Evolutionary conservation across 2,113 vertebrate genomes (phyloP).

Genomic region (Vulpes vulpes): DNA sequence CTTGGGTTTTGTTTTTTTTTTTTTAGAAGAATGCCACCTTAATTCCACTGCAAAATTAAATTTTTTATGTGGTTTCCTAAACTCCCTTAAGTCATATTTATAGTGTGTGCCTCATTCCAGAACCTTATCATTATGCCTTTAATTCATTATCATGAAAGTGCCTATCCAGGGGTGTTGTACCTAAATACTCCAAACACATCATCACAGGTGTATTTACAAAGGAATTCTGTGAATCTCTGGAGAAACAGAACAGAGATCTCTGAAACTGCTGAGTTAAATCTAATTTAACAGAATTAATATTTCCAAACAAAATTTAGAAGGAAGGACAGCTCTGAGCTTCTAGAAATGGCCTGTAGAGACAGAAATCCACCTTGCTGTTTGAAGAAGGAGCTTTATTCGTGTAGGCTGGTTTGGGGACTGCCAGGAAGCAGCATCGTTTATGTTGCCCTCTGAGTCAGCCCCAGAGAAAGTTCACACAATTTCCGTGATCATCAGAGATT

Average conservation of each 20-base stretch:
- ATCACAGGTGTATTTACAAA: neutral
- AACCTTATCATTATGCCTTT: neutral
- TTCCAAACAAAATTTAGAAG: constrained; percentile 21
- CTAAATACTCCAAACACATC: neutral
- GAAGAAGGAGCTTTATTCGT: neutral
- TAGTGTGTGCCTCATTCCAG: neutral
- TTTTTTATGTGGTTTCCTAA: neutral
- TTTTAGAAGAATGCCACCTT: neutral
- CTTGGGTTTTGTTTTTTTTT: neutral
- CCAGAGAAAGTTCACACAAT: neutral
- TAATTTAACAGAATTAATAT: constrained; percentile 37
- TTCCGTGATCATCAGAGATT: neutral
- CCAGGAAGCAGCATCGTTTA: neutral
- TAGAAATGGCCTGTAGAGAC: neutral
- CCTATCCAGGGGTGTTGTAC: neutral
- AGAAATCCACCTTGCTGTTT: constrained; percentile 2
- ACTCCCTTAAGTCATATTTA: neutral
- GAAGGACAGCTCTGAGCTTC: neutral
- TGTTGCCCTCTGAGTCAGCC: neutral
- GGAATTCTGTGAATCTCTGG: neutral
- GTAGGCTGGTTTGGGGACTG: neutral
- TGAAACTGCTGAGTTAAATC: neutral
- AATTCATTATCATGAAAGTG: constrained; percentile 25
- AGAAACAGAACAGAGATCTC: neutral
- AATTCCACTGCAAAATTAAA: constrained; percentile 22